Evolutionary conservation across 2,113 vertebrate species (phyloP).

Genomic region (Grus americana): DNA sequence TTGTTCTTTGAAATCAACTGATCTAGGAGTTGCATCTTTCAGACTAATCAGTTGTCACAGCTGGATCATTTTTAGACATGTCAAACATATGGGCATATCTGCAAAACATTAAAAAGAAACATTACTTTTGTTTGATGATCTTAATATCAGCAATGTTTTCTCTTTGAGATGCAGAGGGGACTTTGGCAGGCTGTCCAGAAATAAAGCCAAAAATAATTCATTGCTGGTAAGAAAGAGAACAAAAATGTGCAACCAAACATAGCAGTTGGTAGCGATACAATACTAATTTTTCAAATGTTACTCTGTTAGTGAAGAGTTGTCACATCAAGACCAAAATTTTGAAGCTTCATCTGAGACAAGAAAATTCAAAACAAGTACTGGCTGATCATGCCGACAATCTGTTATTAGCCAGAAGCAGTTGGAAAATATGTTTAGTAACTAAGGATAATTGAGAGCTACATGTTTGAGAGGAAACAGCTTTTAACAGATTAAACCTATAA

Average conservation of each 20-base stretch:
- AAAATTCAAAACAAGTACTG: slow-evolving; percentile 4
- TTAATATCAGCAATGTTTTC: background rate
- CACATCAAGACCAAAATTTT: background rate
- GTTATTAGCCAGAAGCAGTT: slow-evolving; percentile 66
- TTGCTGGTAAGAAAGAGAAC: background rate
- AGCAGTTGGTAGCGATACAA: background rate
- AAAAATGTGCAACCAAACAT: background rate
- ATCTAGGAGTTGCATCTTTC: background rate
- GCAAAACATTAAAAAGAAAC: background rate
- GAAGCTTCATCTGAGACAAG: slow-evolving; percentile 12
- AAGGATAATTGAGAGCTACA: slow-evolving; percentile 69
- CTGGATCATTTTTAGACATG: background rate
- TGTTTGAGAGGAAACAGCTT: slow-evolving; percentile 56
- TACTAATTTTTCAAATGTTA: background rate
- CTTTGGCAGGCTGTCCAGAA: slow-evolving; percentile 35
- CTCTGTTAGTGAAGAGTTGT: slow-evolving; percentile 25
- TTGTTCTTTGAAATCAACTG: background rate
- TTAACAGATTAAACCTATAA: slow-evolving; percentile 59
- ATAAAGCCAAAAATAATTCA: slow-evolving; percentile 15
- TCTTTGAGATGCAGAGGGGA: background rate
- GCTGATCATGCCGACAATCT: slow-evolving; percentile 50
- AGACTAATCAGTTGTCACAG: background rate
- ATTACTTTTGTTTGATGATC: background rate
- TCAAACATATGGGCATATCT: background rate
- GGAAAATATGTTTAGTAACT: slow-evolving; percentile 66